phyloP scores from a whole-genome alignment of 2,113 vertebrate genomes.

The Saguinus imperator region DNA sequence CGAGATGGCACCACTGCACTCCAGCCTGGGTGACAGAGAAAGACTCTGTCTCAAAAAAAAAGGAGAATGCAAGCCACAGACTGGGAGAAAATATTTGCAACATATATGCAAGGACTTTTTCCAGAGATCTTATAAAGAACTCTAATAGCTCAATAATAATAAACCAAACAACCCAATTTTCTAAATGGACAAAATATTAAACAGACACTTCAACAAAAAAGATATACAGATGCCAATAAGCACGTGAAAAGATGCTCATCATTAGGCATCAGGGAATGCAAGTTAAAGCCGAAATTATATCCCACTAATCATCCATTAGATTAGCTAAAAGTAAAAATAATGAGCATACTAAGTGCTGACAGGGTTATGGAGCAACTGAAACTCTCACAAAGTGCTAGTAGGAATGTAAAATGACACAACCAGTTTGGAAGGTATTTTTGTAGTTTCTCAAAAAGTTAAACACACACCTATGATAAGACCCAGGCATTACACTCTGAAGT shows the following conservation, averaged over 20 bases:
- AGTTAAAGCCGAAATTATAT: background rate
- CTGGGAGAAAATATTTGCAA: slow-evolving; percentile 1
- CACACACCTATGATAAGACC: background rate
- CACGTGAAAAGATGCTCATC: background rate
- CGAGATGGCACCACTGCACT: too few relatives aligned
- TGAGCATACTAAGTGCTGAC: background rate
- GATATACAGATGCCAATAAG: background rate
- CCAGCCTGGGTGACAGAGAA: too few relatives aligned
- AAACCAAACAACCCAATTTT: background rate
- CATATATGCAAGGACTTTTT: background rate
- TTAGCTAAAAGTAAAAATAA: background rate
- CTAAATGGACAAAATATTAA: slow-evolving; percentile 37
- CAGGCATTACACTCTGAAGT: background rate
- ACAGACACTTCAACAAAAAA: background rate
- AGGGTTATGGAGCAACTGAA: background rate
- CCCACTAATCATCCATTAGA: background rate
- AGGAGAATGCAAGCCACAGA: slow-evolving; percentile 23
- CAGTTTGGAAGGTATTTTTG: background rate
- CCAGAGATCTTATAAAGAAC: background rate
- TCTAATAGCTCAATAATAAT: background rate
- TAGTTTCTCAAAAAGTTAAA: slow-evolving; percentile 25
- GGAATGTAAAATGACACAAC: background rate
- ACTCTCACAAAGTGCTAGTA: background rate
- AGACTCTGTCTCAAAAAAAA: background rate
- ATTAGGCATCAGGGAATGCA: slow-evolving; percentile 13